Evolutionary conservation across 2,888 invertebrate genomes (phyloP), one percentile per base, ranked within the genome.

Genomic region (Glyphotaelius pellucidus): DNA sequence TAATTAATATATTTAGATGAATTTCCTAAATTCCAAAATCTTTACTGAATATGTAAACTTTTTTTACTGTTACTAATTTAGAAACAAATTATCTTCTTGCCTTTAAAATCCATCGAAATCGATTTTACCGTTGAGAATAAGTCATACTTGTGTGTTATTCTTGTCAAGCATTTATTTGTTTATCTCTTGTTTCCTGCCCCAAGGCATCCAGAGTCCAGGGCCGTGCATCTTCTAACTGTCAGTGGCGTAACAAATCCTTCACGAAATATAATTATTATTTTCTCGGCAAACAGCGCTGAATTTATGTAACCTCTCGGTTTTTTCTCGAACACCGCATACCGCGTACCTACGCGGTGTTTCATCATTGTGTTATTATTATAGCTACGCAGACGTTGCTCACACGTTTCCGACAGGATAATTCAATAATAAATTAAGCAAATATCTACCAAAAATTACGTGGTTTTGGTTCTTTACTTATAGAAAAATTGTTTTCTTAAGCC

Each of bases 211-310:
- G 67, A 9, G 67, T 67, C 67, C 67, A 67, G 32, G 83, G 31
- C 85, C 90, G 90, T 85, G 90, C 79, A 67, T 90, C 89, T 42
- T 83, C 88, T 83, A 88, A 80, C 92, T 92, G 92, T 92, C 92
- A 90, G 92, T 80, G 47, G 91, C 85, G 47, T 35, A 80, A 92
- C 92, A 91, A 92, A 92, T 92, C 91, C 86, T 52, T 89, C 79
- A 30, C 67, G 32, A 89, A 92, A 92, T 89, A 91, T 92, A 90
- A 92, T 93, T 90, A 92, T 93, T 90, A 92, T 92, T 93, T 92
- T 92, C 91, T 92, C 47, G 80, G 93, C 93, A 93, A 93, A 93
- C 93, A 92, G 89, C 89, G 31, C 85, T 47, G 81, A 92, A 93
- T 92, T 93, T 93, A 93, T 93, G 80, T 91, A 83, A 30, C 90